Conservation (phyloP, 2,888 invertebrate species). For the Candidula unifasciata region DNA sequence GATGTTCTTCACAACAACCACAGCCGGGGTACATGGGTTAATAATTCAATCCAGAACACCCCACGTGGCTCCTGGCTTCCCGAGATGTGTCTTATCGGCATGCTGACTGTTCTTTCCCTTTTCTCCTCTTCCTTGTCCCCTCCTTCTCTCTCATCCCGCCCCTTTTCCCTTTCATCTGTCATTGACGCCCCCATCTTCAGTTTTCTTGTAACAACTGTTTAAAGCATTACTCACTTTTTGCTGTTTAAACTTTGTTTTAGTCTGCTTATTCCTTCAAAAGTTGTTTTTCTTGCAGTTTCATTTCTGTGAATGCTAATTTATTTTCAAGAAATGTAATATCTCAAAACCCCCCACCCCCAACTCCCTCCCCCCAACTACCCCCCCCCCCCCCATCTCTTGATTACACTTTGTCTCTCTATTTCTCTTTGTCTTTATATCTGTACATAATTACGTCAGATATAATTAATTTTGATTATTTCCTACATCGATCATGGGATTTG, state of each 20-base stretch:
- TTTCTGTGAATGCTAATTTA: not conserved
- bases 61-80: constrained; percentile 10
- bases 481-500: too few species aligned
- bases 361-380: too few species aligned
- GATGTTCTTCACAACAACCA: constrained; percentile 25
- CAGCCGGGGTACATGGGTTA: constrained; percentile 22
- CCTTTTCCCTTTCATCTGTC: not conserved
- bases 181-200: not conserved
- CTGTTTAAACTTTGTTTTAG: not conserved
- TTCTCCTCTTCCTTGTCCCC: not conserved
- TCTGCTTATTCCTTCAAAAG: not conserved
- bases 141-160: not conserved
- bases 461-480: too few species aligned
- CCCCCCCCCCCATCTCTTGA: too few species aligned
- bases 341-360: too few species aligned
- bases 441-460: too few species aligned
- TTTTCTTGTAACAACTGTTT: not conserved
- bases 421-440: too few species aligned
- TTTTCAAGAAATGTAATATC: too few species aligned
- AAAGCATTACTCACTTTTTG: not conserved
- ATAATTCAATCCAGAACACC: constrained; percentile 1
- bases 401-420: too few species aligned
- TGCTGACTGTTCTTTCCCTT: not conserved
- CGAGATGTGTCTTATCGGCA: not conserved
- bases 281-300: not conserved